Conservation (phyloP, 1,140 invertebrate species). For the Drosophila funebris region DNA sequence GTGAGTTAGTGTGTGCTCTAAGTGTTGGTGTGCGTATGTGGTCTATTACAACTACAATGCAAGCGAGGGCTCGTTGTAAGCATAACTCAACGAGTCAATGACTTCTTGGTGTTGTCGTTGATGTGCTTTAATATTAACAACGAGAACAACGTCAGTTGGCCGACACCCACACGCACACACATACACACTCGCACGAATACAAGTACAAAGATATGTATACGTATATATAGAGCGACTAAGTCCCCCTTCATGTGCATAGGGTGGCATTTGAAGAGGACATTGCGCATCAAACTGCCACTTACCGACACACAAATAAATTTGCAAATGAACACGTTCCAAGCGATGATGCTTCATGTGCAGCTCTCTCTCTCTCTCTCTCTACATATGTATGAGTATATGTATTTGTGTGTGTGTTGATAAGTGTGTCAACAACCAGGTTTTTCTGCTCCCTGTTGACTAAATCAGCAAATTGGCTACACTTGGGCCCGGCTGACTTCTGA, state of each 20-base stretch:
- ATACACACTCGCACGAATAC: no score
- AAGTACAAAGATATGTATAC: neutral
- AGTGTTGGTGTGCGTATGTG: slow-evolving; percentile 26
- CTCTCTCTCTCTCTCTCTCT: neutral
- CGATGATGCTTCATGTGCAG: slow-evolving; percentile 51
- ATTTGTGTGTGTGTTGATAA: slow-evolving; percentile 59
- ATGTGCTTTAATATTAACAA: slow-evolving; percentile 83
- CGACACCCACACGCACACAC: neutral
- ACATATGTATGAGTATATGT: neutral
- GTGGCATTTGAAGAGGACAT: slow-evolving; percentile 77
- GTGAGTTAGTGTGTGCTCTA: slow-evolving; percentile 19
- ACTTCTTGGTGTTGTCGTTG: slow-evolving; percentile 83
- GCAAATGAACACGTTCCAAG: slow-evolving; percentile 81
- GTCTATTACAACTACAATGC: slow-evolving; percentile 36
- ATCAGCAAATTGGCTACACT: slow-evolving; percentile 80
- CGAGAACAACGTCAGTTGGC: slow-evolving; percentile 57
- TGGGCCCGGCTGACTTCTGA: slow-evolving; percentile 47
- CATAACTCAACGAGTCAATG: slow-evolving; percentile 84
- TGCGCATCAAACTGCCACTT: slow-evolving; percentile 81
- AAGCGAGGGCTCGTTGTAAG: slow-evolving; percentile 56
- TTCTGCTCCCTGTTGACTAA: slow-evolving; percentile 56
- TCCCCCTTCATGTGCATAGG: slow-evolving; percentile 49
- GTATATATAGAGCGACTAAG: slow-evolving; percentile 20
- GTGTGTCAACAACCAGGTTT: slow-evolving; percentile 78
- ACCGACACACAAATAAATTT: slow-evolving; percentile 81